phyloP scores from a whole-genome alignment of 2,888 invertebrate species.

The Clostera curtula region DNA sequence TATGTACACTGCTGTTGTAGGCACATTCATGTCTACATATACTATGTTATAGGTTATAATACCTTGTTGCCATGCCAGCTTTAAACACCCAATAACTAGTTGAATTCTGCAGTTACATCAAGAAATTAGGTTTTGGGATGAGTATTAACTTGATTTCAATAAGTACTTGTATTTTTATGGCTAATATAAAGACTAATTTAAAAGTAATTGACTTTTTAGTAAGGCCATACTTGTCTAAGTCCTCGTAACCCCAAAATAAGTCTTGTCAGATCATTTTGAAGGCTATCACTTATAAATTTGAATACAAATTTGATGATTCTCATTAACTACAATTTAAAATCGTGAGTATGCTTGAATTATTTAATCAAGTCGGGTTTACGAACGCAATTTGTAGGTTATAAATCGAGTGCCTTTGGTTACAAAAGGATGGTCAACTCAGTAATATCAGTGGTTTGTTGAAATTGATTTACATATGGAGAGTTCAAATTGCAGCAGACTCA shows the following conservation, averaged over 20 bases:
- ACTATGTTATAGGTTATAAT: conserved; percentile 58
- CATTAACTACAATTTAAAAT: conserved; percentile 22
- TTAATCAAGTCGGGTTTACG: conserved; percentile 24
- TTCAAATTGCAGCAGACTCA: conserved; percentile 8
- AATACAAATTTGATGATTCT: conserved; percentile 24
- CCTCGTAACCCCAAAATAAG: conserved; percentile 36
- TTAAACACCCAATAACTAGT: conserved; percentile 28
- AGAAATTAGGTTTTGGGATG: conserved; percentile 16
- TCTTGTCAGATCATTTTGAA: conserved; percentile 31
- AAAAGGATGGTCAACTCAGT: conserved; percentile 45
- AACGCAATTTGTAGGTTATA: conserved; percentile 58
- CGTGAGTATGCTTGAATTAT: conserved; percentile 23
- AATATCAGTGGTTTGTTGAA: conserved; percentile 32
- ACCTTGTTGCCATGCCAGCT: conserved; percentile 64
- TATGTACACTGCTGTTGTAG: conserved; percentile 36
- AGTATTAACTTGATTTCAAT: conserved; percentile 16
- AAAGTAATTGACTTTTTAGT: conserved; percentile 19
- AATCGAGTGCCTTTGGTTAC: conserved; percentile 57
- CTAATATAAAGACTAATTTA: conserved; percentile 16
- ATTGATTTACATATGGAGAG: conserved; percentile 12
- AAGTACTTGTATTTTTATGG: conserved; percentile 13
- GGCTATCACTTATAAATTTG: conserved; percentile 26
- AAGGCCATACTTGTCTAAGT: conserved; percentile 22
- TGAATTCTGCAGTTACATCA: conserved; percentile 22
- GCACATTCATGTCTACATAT: conserved; percentile 36